Conservation (phyloP, 2,113 vertebrate species). For the Bufo gargarizans region DNA sequence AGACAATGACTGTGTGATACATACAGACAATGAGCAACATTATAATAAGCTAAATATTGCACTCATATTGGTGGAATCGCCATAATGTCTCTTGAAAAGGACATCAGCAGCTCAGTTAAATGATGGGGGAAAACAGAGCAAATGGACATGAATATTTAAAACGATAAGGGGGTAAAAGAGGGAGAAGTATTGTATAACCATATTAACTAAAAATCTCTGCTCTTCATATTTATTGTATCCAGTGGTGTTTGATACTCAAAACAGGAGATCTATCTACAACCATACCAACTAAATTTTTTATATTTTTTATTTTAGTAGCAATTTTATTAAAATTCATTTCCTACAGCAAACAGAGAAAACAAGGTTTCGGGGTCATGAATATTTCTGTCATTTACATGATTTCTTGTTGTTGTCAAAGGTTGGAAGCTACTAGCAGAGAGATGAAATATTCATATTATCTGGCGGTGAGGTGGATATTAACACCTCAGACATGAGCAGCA, state of each 20-base stretch:
- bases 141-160: too few relatives aligned
- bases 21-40: too few relatives aligned
- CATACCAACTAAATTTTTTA: neutral
- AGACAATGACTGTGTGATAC: neutral
- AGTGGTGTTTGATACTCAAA: neutral
- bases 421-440: conserved; percentile 12
- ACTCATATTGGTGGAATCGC: too few relatives aligned
- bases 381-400: conserved; percentile 23
- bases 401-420: conserved; percentile 7
- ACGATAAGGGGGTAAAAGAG: too few relatives aligned
- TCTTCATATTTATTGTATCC: neutral
- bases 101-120: too few relatives aligned
- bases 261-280: neutral
- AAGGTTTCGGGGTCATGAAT: neutral
- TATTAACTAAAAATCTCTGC: neutral
- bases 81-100: too few relatives aligned
- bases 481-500: conserved; percentile 10
- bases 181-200: too few relatives aligned
- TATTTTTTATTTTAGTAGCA: neutral
- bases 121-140: too few relatives aligned
- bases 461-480: neutral
- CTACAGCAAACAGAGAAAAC: neutral
- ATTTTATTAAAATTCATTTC: neutral
- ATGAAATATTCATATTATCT: conserved; percentile 42
- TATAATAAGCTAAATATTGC: neutral